Conservation (phyloP, 2,888 invertebrate species). For the Dromius quadrimaculatus region DNA sequence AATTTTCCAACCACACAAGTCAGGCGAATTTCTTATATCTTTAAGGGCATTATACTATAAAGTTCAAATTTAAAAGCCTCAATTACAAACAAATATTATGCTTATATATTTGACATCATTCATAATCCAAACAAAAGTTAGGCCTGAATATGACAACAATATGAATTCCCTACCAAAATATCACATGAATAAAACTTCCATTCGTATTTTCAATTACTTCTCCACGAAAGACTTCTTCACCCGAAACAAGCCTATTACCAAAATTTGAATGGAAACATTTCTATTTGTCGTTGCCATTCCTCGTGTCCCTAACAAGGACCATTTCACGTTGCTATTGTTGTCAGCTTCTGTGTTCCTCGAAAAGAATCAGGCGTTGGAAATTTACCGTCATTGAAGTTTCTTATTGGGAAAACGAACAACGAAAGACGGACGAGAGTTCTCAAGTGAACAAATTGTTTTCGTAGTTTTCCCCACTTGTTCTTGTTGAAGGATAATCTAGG, state of each 20-base stretch:
- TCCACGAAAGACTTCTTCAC: constrained; percentile 13
- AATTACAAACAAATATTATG: too few relatives aligned
- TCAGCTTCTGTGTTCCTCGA: background rate
- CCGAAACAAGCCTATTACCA: constrained; percentile 17
- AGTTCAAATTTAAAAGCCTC: too few relatives aligned
- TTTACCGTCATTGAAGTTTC: background rate
- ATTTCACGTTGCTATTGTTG: constrained; percentile 18
- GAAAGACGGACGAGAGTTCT: constrained; percentile 4
- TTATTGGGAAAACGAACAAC: background rate
- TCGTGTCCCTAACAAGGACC: constrained; percentile 3
- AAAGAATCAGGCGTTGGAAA: background rate
- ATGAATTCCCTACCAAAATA: background rate
- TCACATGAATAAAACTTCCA: background rate
- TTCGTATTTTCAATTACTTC: constrained; percentile 2
- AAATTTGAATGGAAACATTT: constrained; percentile 3
- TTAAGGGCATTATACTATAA: too few relatives aligned
- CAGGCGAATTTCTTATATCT: too few relatives aligned
- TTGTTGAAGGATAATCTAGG: too few relatives aligned
- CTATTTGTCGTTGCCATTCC: background rate
- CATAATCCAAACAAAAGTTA: too few relatives aligned
- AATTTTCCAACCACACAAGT: too few relatives aligned
- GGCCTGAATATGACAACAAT: too few relatives aligned
- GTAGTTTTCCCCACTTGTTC: too few relatives aligned
- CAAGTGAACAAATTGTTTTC: constrained; percentile 2
- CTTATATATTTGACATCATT: too few relatives aligned